Evolutionary conservation across 2,797 vertebrate species (phyloP).

Genomic region (Menidia menidia): DNA sequence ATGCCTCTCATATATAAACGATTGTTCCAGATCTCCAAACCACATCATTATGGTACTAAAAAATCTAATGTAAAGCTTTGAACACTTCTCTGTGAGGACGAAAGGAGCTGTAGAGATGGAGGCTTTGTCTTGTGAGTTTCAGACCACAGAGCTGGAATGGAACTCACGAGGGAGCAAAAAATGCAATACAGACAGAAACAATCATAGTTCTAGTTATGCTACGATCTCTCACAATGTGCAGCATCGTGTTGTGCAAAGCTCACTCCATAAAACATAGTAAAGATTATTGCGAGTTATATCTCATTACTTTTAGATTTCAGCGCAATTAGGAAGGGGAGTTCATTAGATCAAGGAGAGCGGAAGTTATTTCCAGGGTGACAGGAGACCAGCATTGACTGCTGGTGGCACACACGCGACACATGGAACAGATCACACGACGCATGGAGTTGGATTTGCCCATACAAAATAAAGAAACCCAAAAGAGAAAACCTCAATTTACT

Average conservation of each 20-base stretch:
- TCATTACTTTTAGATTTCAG: conserved; percentile 19
- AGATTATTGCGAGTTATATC: conserved; percentile 10
- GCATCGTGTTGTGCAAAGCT: conserved; percentile 21
- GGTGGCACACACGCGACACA: conserved; percentile 75
- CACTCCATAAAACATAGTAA: conserved; percentile 8
- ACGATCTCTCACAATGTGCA: background rate
- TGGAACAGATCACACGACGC: conserved; percentile 78
- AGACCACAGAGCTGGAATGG: conserved; percentile 62
- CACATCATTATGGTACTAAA: conserved; percentile 75
- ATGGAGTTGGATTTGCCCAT: conserved; percentile 71
- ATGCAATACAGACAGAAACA: conserved; percentile 37
- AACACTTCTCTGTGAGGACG: conserved; percentile 61
- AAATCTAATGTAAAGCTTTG: conserved; percentile 75
- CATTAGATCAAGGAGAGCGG: conserved; percentile 56
- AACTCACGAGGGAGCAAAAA: conserved; percentile 40
- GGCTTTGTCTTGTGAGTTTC: conserved; percentile 67
- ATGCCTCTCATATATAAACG: conserved; percentile 79
- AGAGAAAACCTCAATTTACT: conserved; percentile 81
- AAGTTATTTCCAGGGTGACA: conserved; percentile 65
- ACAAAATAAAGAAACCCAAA: conserved; percentile 80
- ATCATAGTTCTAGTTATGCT: conserved; percentile 20
- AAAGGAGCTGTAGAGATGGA: conserved; percentile 58
- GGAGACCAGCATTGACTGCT: conserved; percentile 56
- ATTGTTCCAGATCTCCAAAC: conserved; percentile 70
- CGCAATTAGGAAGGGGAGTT: conserved; percentile 39